Conservation (phyloP, 2,888 invertebrate genomes). For the Eledona agricola region DNA sequence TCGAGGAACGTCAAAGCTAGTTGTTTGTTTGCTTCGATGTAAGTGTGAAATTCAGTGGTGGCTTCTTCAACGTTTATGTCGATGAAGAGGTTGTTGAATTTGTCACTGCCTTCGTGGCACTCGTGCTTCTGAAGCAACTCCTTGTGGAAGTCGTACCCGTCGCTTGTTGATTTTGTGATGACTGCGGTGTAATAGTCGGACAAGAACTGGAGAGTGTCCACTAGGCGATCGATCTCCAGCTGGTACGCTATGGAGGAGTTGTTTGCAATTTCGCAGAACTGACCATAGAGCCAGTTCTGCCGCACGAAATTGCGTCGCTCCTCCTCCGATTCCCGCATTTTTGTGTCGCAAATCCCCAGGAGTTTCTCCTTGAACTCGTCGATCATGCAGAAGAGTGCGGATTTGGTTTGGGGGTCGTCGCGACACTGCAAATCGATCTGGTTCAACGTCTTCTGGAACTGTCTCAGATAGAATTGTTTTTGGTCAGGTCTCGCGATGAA, state of each 20-base stretch:
- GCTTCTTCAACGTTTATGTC: conserved; percentile 4
- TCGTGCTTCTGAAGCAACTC: conserved; percentile 49
- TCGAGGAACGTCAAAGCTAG: conserved; percentile 25
- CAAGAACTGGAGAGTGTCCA: conserved; percentile 60
- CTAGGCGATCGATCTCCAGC: conserved; percentile 69
- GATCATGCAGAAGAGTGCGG: conserved; percentile 66
- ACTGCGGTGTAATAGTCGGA: conserved; percentile 62
- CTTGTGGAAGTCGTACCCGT: conserved; percentile 63
- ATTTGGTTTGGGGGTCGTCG: conserved; percentile 67
- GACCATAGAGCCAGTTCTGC: conserved; percentile 68
- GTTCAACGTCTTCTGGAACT: conserved; percentile 70
- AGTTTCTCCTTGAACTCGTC: conserved; percentile 61
- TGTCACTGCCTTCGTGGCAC: conserved; percentile 5
- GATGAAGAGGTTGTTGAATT: conserved; percentile 9
- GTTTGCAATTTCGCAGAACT: conserved; percentile 66
- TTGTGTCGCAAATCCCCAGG: conserved; percentile 67
- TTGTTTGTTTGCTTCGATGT: conserved; percentile 22
- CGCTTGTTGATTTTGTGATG: conserved; percentile 62
- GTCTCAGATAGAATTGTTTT: conserved; percentile 67
- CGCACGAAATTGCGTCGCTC: conserved; percentile 65
- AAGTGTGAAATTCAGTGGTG: conserved; percentile 35
- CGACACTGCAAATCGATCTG: conserved; percentile 69
- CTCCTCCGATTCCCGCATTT: conserved; percentile 66
- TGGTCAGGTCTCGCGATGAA: conserved; percentile 67
- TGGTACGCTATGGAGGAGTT: conserved; percentile 68